Conservation (phyloP, 1,140 invertebrate species). For the Agrypnia vestita region DNA sequence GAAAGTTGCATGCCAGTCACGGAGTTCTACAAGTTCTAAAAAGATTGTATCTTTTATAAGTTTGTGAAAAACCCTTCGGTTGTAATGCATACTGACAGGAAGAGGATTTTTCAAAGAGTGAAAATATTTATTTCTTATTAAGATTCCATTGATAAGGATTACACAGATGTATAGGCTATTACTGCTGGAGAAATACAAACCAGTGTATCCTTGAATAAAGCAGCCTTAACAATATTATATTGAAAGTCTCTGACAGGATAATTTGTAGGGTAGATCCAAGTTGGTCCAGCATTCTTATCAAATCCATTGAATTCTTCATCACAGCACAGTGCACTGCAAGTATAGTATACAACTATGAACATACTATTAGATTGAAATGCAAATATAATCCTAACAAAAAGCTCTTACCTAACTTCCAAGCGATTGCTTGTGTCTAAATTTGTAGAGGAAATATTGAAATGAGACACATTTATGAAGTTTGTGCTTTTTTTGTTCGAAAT, state of each 20-base stretch:
- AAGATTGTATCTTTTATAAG: too few species aligned
- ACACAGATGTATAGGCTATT: too few species aligned
- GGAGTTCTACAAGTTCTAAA: too few species aligned
- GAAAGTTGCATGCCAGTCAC: too few species aligned
- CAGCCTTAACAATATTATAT: conserved; percentile 85
- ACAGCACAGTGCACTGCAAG: conserved; percentile 68
- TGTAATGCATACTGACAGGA: too few species aligned
- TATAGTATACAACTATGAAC: neutral
- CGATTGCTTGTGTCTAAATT: conserved; percentile 34
- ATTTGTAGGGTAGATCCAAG: conserved; percentile 96
- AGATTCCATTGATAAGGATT: too few species aligned
- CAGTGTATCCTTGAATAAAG: conserved; percentile 91
- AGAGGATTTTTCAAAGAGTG: too few species aligned
- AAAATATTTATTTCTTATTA: too few species aligned
- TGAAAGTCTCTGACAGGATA: conserved; percentile 91
- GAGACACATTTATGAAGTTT: conserved; percentile 12
- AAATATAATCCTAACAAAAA: neutral
- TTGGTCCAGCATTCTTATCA: conserved; percentile 81
- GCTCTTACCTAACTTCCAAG: conserved; percentile 39
- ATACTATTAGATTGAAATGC: neutral
- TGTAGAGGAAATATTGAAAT: conserved; percentile 11
- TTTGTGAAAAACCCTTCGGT: too few species aligned
- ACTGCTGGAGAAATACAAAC: conserved; percentile 76
- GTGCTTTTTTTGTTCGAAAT: neutral
- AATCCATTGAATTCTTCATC: conserved; percentile 80